Percentiles rank a stretch among this genome's conserved stretches.
Evolutionary conservation across 1,140 invertebrate genomes (phyloP).

Genomic region (Penaeus vannamei): DNA sequence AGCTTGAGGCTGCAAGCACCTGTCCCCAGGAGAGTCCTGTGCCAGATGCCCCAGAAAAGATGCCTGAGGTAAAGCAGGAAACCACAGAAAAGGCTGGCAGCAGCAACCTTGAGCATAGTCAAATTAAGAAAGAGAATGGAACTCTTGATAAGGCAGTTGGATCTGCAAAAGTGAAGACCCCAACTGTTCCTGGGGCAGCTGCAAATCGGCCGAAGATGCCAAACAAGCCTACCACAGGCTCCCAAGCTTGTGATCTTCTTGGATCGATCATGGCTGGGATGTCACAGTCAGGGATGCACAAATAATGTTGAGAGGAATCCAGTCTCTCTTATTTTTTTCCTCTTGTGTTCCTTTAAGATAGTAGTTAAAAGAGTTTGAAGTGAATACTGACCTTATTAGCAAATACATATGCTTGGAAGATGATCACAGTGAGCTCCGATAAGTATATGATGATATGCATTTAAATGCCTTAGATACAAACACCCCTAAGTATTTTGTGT

Average conservation of each 20-base stretch:
- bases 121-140: constrained; percentile 43
- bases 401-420: not conserved
- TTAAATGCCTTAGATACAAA: constrained; percentile 54
- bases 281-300: constrained; percentile 56
- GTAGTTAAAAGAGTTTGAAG: too few relatives aligned
- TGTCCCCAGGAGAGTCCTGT: constrained; percentile 26
- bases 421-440: constrained; percentile 24
- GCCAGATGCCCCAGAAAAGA: not conserved
- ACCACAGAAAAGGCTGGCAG: not conserved
- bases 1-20: not conserved
- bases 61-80: not conserved
- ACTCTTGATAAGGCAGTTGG: constrained; percentile 12
- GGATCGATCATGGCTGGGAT: constrained; percentile 58
- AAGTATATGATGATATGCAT: constrained; percentile 48
- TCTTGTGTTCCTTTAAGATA: not conserved
- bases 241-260: constrained; percentile 52
- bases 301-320: constrained; percentile 23
- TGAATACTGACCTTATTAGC: not conserved
- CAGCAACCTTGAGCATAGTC: not conserved
- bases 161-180: constrained; percentile 6
- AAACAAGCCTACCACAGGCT: constrained; percentile 11
- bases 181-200: not conserved
- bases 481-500: constrained; percentile 30
- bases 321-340: constrained; percentile 6
- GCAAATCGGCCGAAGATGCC: constrained; percentile 52